Percentiles rank a stretch among this genome's conserved stretches.
phyloP scores from a whole-genome alignment of 2,888 invertebrate species.

The Tridacna crocea region DNA sequence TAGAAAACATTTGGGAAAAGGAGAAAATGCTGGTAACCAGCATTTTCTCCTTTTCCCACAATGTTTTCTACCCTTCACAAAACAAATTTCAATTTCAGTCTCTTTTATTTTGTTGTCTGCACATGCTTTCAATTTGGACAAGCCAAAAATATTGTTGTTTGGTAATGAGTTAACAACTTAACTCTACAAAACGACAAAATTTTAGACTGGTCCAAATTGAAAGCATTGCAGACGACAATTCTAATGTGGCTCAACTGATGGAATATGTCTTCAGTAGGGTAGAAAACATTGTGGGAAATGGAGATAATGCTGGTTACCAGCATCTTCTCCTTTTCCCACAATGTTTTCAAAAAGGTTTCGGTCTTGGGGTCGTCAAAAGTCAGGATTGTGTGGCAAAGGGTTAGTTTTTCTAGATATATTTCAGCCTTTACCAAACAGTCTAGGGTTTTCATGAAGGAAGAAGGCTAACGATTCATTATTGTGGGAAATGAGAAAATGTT shows the following conservation, averaged over 20 bases:
- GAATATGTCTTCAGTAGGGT: neutral
- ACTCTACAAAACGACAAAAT: neutral
- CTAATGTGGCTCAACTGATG: neutral
- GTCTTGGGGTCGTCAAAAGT: neutral
- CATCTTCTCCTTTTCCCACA: neutral
- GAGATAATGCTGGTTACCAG: neutral
- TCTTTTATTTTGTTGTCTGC: neutral
- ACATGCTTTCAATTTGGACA: neutral
- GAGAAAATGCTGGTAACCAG: slow-evolving; percentile 3
- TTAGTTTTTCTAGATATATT: too few species aligned
- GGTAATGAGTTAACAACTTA: too few species aligned
- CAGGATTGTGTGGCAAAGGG: neutral
- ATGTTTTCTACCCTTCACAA: neutral
- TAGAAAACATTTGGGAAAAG: neutral
- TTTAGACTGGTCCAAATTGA: neutral
- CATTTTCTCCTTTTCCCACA: slow-evolving; percentile 3
- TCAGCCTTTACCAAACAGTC: too few species aligned
- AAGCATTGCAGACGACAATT: neutral
- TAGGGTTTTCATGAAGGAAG: too few species aligned
- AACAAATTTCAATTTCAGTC: neutral
- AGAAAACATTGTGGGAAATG: neutral
- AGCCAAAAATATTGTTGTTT: neutral
- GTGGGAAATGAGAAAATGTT: too few species aligned
- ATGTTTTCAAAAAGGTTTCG: neutral
- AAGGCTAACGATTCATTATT: too few species aligned